A percentile compares a stretch with the other conserved stretches of the same genome.
Evolutionary conservation across 2,888 invertebrate genomes (phyloP).

Genomic region (Caenorhabditis becei): DNA sequence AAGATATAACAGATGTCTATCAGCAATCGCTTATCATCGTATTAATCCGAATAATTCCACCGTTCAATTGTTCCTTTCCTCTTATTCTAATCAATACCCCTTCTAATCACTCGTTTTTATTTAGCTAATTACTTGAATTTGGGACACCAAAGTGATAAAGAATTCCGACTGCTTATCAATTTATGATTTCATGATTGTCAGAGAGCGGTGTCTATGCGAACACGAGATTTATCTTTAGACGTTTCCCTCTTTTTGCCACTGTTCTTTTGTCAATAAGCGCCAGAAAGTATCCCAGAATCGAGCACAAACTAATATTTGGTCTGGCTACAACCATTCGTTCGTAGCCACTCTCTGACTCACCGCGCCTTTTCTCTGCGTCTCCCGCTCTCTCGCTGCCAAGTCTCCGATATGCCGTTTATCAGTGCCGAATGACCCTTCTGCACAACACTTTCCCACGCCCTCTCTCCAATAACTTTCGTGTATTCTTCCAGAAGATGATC

Average conservation of each 20-base stretch:
- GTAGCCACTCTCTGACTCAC: constrained; percentile 43
- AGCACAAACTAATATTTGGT: constrained; percentile 51
- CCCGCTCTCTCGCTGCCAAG: constrained; percentile 2
- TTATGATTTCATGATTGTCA: too few species aligned
- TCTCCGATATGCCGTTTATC: constrained; percentile 17
- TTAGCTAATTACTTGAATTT: background rate
- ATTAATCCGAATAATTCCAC: background rate
- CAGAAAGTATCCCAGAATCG: constrained; percentile 19
- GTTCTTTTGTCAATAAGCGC: constrained; percentile 25
- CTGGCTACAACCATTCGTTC: constrained; percentile 27
- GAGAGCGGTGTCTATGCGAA: constrained; percentile 20
- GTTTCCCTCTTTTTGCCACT: background rate
- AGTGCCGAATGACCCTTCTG: constrained; percentile 3
- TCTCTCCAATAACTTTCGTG: background rate
- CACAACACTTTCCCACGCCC: constrained; percentile 1
- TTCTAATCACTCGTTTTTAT: background rate
- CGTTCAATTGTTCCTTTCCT: too few species aligned
- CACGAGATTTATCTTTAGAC: constrained; percentile 33
- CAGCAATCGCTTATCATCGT: background rate
- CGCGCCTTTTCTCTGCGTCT: constrained; percentile 22
- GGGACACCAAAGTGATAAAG: background rate
- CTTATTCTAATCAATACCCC: background rate
- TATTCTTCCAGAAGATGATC: constrained; percentile 33
- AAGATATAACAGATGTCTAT: background rate
- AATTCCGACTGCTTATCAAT: background rate